Conservation (phyloP, 2,888 invertebrate species). For the Tanypteryx hageni region DNA sequence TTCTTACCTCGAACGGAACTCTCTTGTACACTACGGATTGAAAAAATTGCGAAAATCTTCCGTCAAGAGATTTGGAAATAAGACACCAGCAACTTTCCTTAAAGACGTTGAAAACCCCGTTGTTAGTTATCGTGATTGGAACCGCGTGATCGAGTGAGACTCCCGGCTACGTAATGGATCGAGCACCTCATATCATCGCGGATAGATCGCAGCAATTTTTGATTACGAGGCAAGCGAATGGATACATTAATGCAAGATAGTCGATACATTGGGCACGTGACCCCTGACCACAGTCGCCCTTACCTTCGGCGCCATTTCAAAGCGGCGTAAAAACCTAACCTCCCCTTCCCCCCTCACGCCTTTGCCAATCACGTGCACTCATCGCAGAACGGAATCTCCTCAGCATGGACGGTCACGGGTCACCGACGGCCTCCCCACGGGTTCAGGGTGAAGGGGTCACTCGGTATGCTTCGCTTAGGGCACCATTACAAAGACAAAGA, state of each 20-base stretch:
- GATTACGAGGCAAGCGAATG: background rate
- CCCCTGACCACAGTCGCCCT: background rate
- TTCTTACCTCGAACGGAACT: too few species aligned
- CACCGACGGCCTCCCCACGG: slow-evolving; percentile 5
- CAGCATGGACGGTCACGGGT: slow-evolving; percentile 16
- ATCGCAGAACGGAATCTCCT: slow-evolving; percentile 42
- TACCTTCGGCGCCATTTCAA: background rate
- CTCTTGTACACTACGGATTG: too few species aligned
- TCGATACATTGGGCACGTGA: background rate
- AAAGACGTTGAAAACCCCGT: too few species aligned
- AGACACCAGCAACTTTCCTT: too few species aligned
- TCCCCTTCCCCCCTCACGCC: background rate
- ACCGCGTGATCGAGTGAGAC: too few species aligned
- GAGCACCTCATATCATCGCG: too few species aligned
- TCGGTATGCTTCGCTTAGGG: slow-evolving; percentile 55
- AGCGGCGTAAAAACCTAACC: background rate
- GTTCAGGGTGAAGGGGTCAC: slow-evolving; percentile 44
- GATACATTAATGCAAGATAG: background rate
- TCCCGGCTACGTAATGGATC: too few species aligned
- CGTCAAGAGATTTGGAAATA: too few species aligned
- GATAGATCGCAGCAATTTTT: background rate
- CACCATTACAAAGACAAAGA: slow-evolving; percentile 28
- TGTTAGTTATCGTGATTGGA: too few species aligned
- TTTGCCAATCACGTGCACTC: background rate
- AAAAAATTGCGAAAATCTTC: too few species aligned